Percentiles rank a stretch among this genome's conserved stretches.
phyloP scores from a whole-genome alignment of 2,113 vertebrate genomes.

The Gambusia holbrooki region DNA sequence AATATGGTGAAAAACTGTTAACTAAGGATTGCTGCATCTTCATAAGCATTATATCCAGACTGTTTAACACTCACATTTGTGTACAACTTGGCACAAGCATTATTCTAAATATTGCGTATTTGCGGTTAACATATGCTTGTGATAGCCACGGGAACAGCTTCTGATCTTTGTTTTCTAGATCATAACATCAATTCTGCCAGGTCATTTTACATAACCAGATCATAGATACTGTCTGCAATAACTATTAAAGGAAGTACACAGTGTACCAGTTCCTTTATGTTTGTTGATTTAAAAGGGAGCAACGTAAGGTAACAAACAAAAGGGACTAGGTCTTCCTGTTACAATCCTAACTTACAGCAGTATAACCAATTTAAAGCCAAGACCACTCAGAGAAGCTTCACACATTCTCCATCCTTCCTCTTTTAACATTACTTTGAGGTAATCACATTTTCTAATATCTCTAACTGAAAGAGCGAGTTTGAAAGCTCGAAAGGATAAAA shows the following conservation, averaged over 20 bases:
- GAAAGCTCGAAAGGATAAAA: background rate
- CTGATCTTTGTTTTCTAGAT: background rate
- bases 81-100: slow-evolving; percentile 3
- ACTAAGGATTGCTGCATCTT: background rate
- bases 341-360: background rate
- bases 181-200: background rate
- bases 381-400: background rate
- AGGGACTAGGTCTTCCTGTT: background rate
- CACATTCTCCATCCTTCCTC: background rate
- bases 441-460: slow-evolving; percentile 7
- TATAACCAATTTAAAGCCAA: slow-evolving; percentile 11
- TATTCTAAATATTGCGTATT: background rate
- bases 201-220: background rate
- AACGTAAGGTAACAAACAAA: background rate
- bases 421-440: background rate
- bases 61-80: background rate
- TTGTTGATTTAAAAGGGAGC: slow-evolving; percentile 5
- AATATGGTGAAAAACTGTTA: background rate
- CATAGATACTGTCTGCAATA: background rate
- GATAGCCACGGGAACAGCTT: background rate
- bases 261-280: slow-evolving; percentile 1
- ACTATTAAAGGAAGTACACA: slow-evolving; percentile 18
- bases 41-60: background rate
- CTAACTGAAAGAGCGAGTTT: background rate
- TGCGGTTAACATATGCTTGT: background rate